Evolutionary conservation across 2,113 vertebrate species (phyloP).

Genomic region (Carassius gibelio): DNA sequence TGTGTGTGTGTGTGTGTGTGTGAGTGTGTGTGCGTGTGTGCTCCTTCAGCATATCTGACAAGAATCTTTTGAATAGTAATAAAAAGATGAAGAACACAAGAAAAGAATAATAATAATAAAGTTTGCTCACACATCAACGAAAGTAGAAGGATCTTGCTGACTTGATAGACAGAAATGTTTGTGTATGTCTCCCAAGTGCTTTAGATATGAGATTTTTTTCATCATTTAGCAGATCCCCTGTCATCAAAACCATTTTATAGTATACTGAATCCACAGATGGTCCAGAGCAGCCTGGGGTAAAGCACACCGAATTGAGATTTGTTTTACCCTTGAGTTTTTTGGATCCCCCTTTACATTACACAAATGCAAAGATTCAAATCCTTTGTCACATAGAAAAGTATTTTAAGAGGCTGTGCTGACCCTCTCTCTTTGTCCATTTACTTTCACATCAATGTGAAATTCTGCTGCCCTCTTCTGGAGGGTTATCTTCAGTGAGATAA

Average conservation of each 20-base stretch:
- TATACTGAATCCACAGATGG: not conserved
- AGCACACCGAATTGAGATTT: not conserved
- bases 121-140: not conserved
- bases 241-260: not conserved
- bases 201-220: slow-evolving; percentile 1
- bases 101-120: not conserved
- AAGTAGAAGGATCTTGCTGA: not conserved
- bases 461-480: slow-evolving; percentile 25
- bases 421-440: not conserved
- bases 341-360: not conserved
- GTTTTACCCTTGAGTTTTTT: slow-evolving; percentile 16
- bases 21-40: not conserved
- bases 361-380: not conserved
- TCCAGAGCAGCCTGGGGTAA: not conserved
- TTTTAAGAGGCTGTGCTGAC: not conserved
- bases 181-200: not conserved
- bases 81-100: not conserved
- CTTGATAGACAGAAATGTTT: not conserved
- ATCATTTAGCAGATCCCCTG: not conserved
- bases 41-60: slow-evolving; percentile 28
- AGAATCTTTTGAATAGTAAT: slow-evolving; percentile 26
- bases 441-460: not conserved
- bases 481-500: not conserved
- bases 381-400: not conserved
- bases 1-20: no score